Base-by-base conservation (phyloP, 1,140 invertebrate species). In the Copidosoma floridanum region DNA sequence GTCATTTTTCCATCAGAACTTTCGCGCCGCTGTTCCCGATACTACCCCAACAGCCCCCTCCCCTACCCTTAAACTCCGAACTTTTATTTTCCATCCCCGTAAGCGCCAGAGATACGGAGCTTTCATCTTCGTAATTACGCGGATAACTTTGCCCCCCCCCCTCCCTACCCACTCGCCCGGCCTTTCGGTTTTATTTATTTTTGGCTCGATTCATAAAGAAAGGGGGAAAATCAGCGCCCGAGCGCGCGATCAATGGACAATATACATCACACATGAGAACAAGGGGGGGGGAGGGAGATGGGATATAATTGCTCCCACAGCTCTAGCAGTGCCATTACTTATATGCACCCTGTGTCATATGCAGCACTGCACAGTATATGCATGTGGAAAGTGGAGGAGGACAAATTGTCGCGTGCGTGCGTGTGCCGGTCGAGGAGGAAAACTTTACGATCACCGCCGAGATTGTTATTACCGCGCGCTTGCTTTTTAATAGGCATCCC, bases 81-180 rank as follows among this genome's bases (percentile, higher is more conserved):
- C 20, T 41, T 40, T 52, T n/a, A n/a, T n/a, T n/a, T n/a, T 53
- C 41, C n/a, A 21, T 8, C 50, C 23, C 10, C 7, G 35, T 20
- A 57, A 50, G 46, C n/a, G n/a, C n/a, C 26, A 32, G 32, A 21
- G 27, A n/a, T n/a, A 44, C 12, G 37, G 24, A 26, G 47, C 56
- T 58, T 58, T 51, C 37, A 58, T 58, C 56, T 58, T 51, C 56
- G 48, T 53, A 59, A 59, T 59, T 59, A 46, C 37, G 26, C 27
- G 1, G 20, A 21, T 21, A 5, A 21, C 38, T 37, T 37, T 23
- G 11, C 32, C 6, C 48, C 5, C 18, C 7, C 12, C 16, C 16
- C 29, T 14, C 12, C 14, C 21, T 24, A 1, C 12, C 47, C 27
- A 12, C 21, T 2, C 37, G 16, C 16, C 14, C 14, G 21, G 21